Base-by-base conservation (phyloP, 2,888 invertebrate species). In the Nematopogon swammerdamellus region DNA sequence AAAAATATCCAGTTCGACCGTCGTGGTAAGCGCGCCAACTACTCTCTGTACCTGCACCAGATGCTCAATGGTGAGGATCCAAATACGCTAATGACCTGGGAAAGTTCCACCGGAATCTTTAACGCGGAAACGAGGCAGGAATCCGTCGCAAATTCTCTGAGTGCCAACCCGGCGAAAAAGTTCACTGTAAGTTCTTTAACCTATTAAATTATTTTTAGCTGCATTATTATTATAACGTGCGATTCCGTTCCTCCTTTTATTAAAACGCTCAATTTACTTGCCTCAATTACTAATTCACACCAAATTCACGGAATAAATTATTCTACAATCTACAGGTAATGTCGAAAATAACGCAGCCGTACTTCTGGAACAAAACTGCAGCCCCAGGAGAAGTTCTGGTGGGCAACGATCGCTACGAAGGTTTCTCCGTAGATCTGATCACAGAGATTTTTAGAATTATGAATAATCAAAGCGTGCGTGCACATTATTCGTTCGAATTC, bases 341-440 rank as follows among this genome's bases (percentile, higher is more conserved):
- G 50, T 86, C 89, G 1, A 82, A 86, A 54, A 67, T 85, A 72
- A 88, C 87, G 56, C 82, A 85, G 47, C 92, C 92, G 0, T 93
- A 91, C 63, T 86, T 89, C 52, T 87, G 85, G 81, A 70, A 82
- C 46, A 88, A 85, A 67, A 71, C 77, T 49, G 74, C 80, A 6
- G 14, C 48, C 8, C 20, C 49, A 16, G 74, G 75, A 52, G 81
- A 82, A 54, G 80, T 80, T 45, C 72, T 85, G 6, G 70, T 72
- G 1, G 86, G 87, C 16, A 85, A 85, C 59, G 83, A 83, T 48
- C 82, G 83, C 56, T 90, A 82, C 60, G 88, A 89, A 68, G 90
- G 89, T 2, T 92, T 89, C 64, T 85, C 86, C 48, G 83, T 92
- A 16, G 92, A 92, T 62, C 70, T 92, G 20, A 83, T 92, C 30